Percentiles rank a stretch among this genome's conserved stretches.
Evolutionary conservation across 2,888 invertebrate species (phyloP).

Genomic region (Lordiphosa fenestrarum): DNA sequence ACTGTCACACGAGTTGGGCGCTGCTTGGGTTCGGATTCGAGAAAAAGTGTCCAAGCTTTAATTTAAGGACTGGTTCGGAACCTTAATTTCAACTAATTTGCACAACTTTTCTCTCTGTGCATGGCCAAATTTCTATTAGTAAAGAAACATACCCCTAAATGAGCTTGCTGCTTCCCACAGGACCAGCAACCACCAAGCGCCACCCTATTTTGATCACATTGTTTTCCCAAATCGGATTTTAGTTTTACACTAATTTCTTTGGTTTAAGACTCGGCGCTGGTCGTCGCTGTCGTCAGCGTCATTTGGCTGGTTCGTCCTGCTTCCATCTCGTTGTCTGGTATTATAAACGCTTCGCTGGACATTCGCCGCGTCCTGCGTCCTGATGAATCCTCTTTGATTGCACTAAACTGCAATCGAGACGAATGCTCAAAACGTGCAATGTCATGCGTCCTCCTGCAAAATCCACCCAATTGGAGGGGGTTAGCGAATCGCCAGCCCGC

Average conservation of each 20-base stretch:
- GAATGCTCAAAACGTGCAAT: constrained; percentile 68
- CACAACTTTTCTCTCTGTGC: constrained; percentile 4
- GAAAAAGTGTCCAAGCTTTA: too few species aligned
- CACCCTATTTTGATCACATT: constrained; percentile 61
- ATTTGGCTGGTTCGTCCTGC: constrained; percentile 10
- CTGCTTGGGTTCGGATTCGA: too few species aligned
- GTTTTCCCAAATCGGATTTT: constrained; percentile 79
- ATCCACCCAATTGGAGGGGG: constrained; percentile 5
- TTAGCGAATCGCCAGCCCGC: constrained; percentile 2
- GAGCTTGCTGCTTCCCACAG: constrained; percentile 60
- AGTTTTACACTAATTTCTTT: constrained; percentile 79
- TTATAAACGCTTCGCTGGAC: constrained; percentile 77
- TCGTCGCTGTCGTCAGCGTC: constrained; percentile 2
- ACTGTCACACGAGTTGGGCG: too few species aligned
- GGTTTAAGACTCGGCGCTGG: constrained; percentile 66
- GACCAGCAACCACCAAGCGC: constrained; percentile 28
- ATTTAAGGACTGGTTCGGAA: too few species aligned
- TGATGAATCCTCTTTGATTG: constrained; percentile 77
- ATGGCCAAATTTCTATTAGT: constrained; percentile 20
- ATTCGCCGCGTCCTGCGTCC: constrained; percentile 44
- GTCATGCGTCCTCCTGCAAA: constrained; percentile 41
- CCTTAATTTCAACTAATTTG: too few species aligned
- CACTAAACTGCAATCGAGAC: constrained; percentile 75
- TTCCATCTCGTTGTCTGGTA: constrained; percentile 44
- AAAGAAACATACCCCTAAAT: constrained; percentile 53